Evolutionary conservation across 2,888 invertebrate species (phyloP).

Genomic region (Perithous albicinctus): DNA sequence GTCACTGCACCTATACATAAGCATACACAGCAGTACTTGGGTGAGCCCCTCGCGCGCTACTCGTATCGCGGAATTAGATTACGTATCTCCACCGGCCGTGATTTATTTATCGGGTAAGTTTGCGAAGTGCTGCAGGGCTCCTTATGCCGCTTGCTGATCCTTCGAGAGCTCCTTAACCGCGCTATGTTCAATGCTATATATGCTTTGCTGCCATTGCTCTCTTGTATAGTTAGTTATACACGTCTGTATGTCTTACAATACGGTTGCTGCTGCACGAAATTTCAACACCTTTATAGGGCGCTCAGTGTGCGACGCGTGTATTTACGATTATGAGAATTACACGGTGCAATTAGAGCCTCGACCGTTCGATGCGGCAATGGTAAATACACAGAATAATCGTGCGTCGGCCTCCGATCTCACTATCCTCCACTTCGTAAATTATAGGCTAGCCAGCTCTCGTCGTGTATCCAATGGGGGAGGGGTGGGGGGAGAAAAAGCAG

Average conservation of each 20-base stretch:
- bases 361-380: slow-evolving; percentile 68
- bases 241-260: background rate
- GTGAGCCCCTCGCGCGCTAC: slow-evolving; percentile 68
- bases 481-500: slow-evolving; percentile 9
- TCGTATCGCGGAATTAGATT: slow-evolving; percentile 79
- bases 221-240: slow-evolving; percentile 31
- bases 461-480: too few relatives aligned
- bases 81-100: slow-evolving; percentile 77
- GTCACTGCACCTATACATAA: slow-evolving; percentile 8
- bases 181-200: slow-evolving; percentile 1
- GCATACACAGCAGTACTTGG: slow-evolving; percentile 24
- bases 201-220: background rate
- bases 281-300: slow-evolving; percentile 77
- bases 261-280: slow-evolving; percentile 60
- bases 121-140: slow-evolving; percentile 65
- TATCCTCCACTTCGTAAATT: slow-evolving; percentile 70
- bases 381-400: slow-evolving; percentile 77
- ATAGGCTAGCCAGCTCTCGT: slow-evolving; percentile 64
- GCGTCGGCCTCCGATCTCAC: slow-evolving; percentile 69
- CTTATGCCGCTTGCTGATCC: slow-evolving; percentile 52
- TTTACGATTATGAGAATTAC: slow-evolving; percentile 82
- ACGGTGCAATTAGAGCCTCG: slow-evolving; percentile 78
- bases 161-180: slow-evolving; percentile 41
- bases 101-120: slow-evolving; percentile 78
- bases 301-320: slow-evolving; percentile 74